Percentiles rank a stretch among this genome's conserved stretches.
These are phyloP conservation scores for Lottia gigantea DNA, from an alignment of 2,888 invertebrate species.

Conservation along the genomic window DNA sequence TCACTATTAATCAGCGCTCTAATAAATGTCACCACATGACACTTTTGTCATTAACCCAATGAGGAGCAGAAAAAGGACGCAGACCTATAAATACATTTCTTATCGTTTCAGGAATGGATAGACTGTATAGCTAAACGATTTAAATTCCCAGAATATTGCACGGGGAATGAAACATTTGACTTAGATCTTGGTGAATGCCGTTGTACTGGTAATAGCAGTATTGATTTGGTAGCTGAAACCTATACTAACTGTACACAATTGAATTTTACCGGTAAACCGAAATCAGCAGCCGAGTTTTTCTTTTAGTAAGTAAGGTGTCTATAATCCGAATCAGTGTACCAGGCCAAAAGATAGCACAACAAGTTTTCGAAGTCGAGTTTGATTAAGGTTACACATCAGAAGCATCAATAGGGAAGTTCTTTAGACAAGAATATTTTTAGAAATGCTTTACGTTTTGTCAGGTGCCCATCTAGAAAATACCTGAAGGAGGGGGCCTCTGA, in stretches of 20 bases:
- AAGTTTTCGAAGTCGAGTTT: too few species aligned
- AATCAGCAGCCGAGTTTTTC: slow-evolving; percentile 43
- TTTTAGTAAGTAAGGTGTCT: slow-evolving; percentile 45
- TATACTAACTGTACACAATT: slow-evolving; percentile 42
- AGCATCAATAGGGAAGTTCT: too few species aligned
- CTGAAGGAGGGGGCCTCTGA: too few species aligned
- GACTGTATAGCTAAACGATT: slow-evolving; percentile 40
- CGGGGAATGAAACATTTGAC: slow-evolving; percentile 36
- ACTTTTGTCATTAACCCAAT: background rate
- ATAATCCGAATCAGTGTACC: too few species aligned
- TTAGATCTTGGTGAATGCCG: slow-evolving; percentile 25
- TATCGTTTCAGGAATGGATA: slow-evolving; percentile 45
- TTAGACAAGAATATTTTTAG: too few species aligned
- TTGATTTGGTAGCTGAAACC: slow-evolving; percentile 19
- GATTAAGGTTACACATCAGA: too few species aligned
- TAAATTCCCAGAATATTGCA: slow-evolving; percentile 31
- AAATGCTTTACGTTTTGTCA: too few species aligned
- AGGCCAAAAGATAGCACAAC: too few species aligned
- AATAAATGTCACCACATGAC: too few species aligned
- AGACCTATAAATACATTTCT: background rate
- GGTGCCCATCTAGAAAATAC: too few species aligned
- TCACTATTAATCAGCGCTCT: too few species aligned
- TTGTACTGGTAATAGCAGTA: slow-evolving; percentile 36
- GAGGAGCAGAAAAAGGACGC: background rate
- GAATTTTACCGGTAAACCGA: slow-evolving; percentile 28